Percentiles rank a stretch among this genome's conserved stretches.
Conservation (phyloP, 1,140 invertebrate genomes). For the Rhyzopertha dominica region DNA sequence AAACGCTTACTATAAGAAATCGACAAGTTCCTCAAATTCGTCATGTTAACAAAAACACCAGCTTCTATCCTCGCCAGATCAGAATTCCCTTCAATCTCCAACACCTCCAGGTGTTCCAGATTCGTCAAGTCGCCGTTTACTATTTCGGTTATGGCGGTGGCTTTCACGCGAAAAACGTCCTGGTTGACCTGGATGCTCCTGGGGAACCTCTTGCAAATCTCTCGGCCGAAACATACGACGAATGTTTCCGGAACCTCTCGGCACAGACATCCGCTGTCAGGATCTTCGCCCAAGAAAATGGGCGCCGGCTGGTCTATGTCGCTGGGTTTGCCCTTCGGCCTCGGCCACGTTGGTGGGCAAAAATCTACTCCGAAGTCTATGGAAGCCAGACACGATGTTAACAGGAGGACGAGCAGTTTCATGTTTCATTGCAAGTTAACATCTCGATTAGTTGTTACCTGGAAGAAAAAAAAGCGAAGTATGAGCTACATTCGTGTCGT, state of each 20-base stretch:
- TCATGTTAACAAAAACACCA: conserved; percentile 31
- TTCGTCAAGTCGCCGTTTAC: conserved; percentile 25
- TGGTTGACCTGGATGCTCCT: conserved; percentile 19
- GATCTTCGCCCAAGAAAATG: conserved; percentile 15
- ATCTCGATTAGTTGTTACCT: too few relatives aligned
- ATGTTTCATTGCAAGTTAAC: too few relatives aligned
- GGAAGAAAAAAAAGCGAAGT: too few relatives aligned
- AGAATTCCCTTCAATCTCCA: conserved; percentile 34
- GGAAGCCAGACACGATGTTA: too few relatives aligned
- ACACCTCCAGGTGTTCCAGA: conserved; percentile 19
- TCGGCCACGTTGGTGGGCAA: conserved; percentile 3
- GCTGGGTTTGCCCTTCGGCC: background rate
- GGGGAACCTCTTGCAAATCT: conserved; percentile 28
- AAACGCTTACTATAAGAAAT: conserved; percentile 35
- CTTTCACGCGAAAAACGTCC: conserved; percentile 18
- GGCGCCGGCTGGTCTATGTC: background rate
- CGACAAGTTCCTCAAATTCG: conserved; percentile 30
- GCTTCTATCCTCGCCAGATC: conserved; percentile 26
- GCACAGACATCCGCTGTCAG: conserved; percentile 31
- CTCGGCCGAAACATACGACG: conserved; percentile 30
- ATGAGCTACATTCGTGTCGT: too few relatives aligned
- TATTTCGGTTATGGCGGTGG: conserved; percentile 25
- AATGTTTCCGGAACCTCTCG: conserved; percentile 19
- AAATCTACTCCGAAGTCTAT: background rate
- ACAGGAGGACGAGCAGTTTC: too few relatives aligned